Evolutionary conservation across 2,113 vertebrate genomes (phyloP).

Genomic region (Triplophysa rosa): DNA sequence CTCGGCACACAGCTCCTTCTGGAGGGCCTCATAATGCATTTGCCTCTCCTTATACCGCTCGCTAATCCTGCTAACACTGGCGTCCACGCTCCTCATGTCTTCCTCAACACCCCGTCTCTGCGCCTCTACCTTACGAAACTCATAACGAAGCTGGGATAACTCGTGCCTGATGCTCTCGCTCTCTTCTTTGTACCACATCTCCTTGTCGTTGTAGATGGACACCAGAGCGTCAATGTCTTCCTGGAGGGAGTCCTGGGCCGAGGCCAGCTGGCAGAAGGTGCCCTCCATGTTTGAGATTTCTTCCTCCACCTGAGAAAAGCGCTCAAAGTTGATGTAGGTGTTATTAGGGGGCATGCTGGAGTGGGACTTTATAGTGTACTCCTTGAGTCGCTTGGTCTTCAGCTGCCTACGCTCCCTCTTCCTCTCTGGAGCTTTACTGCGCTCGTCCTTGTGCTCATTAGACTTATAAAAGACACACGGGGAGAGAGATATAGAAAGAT

Average conservation of each 20-base stretch:
- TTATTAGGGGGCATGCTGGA: slow-evolving; percentile 86
- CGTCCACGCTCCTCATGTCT: slow-evolving; percentile 70
- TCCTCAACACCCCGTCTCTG: slow-evolving; percentile 77
- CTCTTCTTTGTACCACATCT: slow-evolving; percentile 86
- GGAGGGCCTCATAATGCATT: slow-evolving; percentile 75
- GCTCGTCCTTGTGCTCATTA: slow-evolving; percentile 42
- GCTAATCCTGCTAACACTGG: slow-evolving; percentile 63
- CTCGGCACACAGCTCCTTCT: slow-evolving; percentile 79
- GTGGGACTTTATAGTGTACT: slow-evolving; percentile 87
- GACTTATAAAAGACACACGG: slow-evolving; percentile 5
- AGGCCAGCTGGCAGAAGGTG: slow-evolving; percentile 67
- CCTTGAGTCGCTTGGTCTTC: slow-evolving; percentile 83
- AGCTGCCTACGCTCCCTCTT: slow-evolving; percentile 72
- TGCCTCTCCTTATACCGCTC: slow-evolving; percentile 75
- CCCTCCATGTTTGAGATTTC: slow-evolving; percentile 72
- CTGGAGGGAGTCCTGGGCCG: slow-evolving; percentile 72
- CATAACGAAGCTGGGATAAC: slow-evolving; percentile 82
- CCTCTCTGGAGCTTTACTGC: slow-evolving; percentile 64
- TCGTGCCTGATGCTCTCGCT: slow-evolving; percentile 75
- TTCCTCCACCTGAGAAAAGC: slow-evolving; percentile 80
- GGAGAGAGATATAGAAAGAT: not conserved
- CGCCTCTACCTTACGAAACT: slow-evolving; percentile 80
- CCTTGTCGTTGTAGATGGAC: slow-evolving; percentile 84
- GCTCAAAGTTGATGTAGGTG: slow-evolving; percentile 85
- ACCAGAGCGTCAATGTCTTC: slow-evolving; percentile 82